Percentiles rank a stretch among this genome's conserved stretches.
Evolutionary conservation across 2,113 vertebrate genomes (phyloP).

Genomic region (Sula dactylatra): DNA sequence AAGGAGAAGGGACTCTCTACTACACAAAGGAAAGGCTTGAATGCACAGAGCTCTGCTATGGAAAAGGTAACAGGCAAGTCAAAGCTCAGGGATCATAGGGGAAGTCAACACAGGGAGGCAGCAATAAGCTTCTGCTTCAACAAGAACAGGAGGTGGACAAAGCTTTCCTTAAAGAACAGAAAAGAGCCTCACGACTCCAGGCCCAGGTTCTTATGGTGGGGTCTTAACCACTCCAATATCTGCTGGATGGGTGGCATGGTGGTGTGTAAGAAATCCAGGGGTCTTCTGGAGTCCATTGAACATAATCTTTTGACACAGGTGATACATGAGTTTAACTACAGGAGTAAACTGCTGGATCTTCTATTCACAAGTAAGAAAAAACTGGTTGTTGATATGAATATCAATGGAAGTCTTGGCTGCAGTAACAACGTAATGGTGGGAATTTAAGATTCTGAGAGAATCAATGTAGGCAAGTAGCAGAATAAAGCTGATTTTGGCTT

Average conservation of each 20-base stretch:
- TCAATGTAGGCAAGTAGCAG: neutral
- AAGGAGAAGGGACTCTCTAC: neutral
- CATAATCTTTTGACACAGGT: neutral
- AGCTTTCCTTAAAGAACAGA: neutral
- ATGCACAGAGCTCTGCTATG: neutral
- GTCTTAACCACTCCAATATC: neutral
- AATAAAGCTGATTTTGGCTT: neutral
- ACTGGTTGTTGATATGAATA: neutral
- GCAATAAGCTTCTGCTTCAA: neutral
- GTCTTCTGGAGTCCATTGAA: neutral
- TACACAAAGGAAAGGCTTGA: neutral
- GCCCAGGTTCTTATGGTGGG: rapidly evolving
- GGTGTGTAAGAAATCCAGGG: neutral
- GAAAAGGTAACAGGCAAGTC: neutral
- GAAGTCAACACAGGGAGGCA: neutral
- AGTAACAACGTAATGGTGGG: neutral
- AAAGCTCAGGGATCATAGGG: neutral
- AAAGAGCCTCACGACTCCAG: neutral
- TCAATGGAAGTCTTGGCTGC: neutral
- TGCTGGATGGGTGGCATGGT: neutral
- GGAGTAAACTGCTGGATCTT: neutral
- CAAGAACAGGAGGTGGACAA: neutral
- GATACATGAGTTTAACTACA: neutral
- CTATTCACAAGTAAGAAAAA: neutral
- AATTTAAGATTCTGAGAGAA: neutral